Evolutionary conservation across 2,797 vertebrate species (phyloP).

Genomic region (Platyrinchus mystaceus): DNA sequence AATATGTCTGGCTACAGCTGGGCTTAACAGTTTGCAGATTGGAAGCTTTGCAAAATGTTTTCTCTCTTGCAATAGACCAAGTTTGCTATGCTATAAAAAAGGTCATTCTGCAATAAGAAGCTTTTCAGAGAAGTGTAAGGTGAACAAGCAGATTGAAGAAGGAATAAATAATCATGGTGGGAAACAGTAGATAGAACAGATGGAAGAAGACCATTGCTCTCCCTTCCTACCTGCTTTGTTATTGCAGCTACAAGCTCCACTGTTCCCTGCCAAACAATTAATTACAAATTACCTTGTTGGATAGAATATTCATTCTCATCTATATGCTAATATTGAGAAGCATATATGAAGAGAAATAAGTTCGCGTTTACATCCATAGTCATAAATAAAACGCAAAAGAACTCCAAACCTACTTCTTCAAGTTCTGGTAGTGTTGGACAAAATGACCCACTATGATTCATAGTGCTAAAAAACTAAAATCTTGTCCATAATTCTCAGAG

Average conservation of each 20-base stretch:
- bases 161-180: neutral
- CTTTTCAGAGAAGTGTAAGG: neutral
- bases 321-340: neutral
- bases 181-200: neutral
- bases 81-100: neutral
- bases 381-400: neutral
- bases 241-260: neutral
- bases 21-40: neutral
- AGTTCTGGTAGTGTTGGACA: neutral
- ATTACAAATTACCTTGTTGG: neutral
- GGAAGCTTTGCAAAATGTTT: neutral
- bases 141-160: neutral
- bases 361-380: neutral
- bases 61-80: neutral
- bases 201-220: neutral
- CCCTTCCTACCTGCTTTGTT: neutral
- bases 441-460: neutral
- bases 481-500: neutral
- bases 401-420: neutral
- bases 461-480: neutral
- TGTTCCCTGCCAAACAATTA: neutral
- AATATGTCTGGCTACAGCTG: neutral
- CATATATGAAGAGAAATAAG: neutral
- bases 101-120: neutral
- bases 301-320: neutral